phyloP scores from a whole-genome alignment of 2,888 invertebrate genomes.

The Ditylenchus weischeri region DNA sequence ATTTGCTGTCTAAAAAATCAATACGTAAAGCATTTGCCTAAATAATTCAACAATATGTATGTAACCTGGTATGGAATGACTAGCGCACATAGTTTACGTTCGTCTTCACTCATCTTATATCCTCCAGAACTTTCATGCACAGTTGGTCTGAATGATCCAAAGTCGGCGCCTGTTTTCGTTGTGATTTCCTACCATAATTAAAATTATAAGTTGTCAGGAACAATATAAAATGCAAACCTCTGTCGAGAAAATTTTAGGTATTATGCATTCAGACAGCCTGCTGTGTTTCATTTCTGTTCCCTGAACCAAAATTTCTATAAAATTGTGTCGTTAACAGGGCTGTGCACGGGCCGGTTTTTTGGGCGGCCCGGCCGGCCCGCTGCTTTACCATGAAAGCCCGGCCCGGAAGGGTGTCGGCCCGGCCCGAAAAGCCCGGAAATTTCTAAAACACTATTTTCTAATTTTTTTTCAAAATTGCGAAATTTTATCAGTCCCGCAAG shows the following conservation, averaged over 20 bases:
- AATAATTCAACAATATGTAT: too few relatives aligned
- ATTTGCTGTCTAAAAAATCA: too few relatives aligned
- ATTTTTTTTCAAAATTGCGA: too few relatives aligned
- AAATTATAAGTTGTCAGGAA: background rate
- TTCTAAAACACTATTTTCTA: too few relatives aligned
- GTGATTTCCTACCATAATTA: slow-evolving; percentile 16
- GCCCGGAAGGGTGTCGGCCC: too few relatives aligned
- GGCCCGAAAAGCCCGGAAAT: too few relatives aligned
- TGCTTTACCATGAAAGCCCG: too few relatives aligned
- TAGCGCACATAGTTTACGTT: slow-evolving; percentile 38
- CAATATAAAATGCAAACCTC: background rate
- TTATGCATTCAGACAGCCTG: slow-evolving; percentile 34
- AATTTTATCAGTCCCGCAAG: too few relatives aligned
- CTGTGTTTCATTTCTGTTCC: slow-evolving; percentile 32
- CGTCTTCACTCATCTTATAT: slow-evolving; percentile 46
- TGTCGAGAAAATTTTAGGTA: slow-evolving; percentile 24
- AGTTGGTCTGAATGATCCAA: slow-evolving; percentile 49
- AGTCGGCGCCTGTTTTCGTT: slow-evolving; percentile 33
- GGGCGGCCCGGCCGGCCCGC: too few relatives aligned
- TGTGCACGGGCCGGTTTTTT: too few relatives aligned
- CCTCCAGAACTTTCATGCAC: slow-evolving; percentile 43
- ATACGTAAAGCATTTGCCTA: background rate
- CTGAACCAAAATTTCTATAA: slow-evolving; percentile 16
- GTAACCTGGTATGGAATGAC: slow-evolving; percentile 48
- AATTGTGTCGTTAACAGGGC: background rate